Percentiles rank a stretch among this genome's conserved stretches.
phyloP scores from a whole-genome alignment of 1,140 invertebrate species.

The Elysia chlorotica region DNA sequence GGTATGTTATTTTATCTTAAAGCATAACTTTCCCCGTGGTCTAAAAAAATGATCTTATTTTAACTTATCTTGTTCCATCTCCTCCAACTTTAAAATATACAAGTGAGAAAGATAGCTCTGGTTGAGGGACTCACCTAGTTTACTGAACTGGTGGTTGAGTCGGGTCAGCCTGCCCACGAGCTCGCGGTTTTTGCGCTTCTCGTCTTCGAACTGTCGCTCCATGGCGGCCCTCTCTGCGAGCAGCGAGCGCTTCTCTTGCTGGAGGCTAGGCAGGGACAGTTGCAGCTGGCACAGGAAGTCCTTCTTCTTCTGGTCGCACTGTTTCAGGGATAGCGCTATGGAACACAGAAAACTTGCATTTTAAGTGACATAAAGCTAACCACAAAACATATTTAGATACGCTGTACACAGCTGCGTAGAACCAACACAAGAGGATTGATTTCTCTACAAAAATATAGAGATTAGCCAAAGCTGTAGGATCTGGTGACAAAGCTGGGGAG shows the following conservation, averaged over 20 bases:
- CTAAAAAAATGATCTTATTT: too few species aligned
- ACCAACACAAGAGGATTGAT: too few species aligned
- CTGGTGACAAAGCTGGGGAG: too few species aligned
- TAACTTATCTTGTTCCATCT: too few species aligned
- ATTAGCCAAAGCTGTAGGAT: too few species aligned
- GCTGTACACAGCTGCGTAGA: too few species aligned
- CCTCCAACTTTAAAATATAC: too few species aligned
- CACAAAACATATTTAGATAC: background rate
- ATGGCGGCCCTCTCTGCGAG: conserved; percentile 21
- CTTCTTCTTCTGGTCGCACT: conserved; percentile 1
- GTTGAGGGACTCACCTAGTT: conserved; percentile 22
- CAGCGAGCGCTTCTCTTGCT: conserved; percentile 14
- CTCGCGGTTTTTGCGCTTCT: conserved; percentile 24
- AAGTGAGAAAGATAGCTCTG: too few species aligned
- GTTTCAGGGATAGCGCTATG: conserved; percentile 28
- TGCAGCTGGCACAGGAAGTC: conserved; percentile 23
- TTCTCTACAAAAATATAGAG: too few species aligned
- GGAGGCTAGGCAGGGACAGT: conserved; percentile 20
- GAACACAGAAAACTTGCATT: background rate
- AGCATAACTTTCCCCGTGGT: too few species aligned
- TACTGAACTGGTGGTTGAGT: conserved; percentile 26
- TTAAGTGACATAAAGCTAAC: background rate
- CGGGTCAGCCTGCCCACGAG: conserved; percentile 19
- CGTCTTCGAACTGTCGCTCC: conserved; percentile 24
- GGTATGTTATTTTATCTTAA: too few species aligned